Conservation (phyloP, 2,797 vertebrate genomes). For the Bradypodion pumilum region DNA sequence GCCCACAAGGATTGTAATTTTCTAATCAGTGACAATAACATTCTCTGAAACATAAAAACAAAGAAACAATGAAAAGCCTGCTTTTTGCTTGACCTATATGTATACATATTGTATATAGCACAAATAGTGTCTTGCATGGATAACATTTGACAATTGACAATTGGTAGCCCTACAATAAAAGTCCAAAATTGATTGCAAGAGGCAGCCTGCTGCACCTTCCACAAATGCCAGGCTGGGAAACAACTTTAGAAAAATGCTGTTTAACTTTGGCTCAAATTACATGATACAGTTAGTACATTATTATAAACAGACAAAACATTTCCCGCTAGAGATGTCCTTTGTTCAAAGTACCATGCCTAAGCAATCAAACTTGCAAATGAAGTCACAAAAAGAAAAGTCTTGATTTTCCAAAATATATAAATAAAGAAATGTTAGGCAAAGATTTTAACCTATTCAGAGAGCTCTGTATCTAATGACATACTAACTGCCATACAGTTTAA, state of each 20-base stretch:
- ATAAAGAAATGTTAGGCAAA: too few species aligned
- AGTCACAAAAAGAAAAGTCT: not conserved
- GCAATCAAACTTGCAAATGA: too few species aligned
- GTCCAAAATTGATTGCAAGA: not conserved
- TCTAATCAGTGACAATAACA: slow-evolving; percentile 40
- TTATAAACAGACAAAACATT: too few species aligned
- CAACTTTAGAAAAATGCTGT: not conserved
- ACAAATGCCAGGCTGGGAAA: not conserved
- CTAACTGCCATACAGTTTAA: too few species aligned
- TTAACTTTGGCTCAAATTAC: too few species aligned
- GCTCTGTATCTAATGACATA: too few species aligned
- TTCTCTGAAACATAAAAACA: slow-evolving; percentile 11
- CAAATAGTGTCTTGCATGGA: not conserved
- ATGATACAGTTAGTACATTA: too few species aligned
- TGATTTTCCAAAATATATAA: not conserved
- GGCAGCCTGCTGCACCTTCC: not conserved
- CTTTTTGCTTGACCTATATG: slow-evolving; percentile 21
- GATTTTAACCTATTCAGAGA: too few species aligned
- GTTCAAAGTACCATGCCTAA: too few species aligned
- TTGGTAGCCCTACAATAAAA: not conserved
- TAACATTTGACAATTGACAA: not conserved
- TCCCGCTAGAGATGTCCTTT: too few species aligned
- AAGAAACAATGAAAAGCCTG: slow-evolving; percentile 51
- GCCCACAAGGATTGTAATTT: slow-evolving; percentile 43
- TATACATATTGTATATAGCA: not conserved